Base-by-base conservation (phyloP, 2,888 invertebrate genomes). In the Psococerastis gibbosa region DNA sequence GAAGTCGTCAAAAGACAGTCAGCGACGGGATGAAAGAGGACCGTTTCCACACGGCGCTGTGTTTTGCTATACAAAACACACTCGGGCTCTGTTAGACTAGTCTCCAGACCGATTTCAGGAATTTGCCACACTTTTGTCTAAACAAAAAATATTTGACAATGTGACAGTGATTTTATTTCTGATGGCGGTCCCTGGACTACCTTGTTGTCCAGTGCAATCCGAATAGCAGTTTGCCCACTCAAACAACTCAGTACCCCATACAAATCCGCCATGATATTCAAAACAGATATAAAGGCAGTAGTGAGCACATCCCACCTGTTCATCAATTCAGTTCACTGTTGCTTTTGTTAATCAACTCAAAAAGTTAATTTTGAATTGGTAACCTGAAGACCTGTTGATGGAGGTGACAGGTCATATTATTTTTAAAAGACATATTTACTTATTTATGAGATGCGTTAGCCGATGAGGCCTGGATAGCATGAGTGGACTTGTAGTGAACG, bases 81-180 rank as follows among this genome's bases (percentile, higher is more conserved):
- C 57, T 85, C 82, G 0, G 84, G 73, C 52, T 79, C 79, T 31
- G 76, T 75, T 1, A 84, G 60, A 0, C 80, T 78, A 57, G 79
- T 75, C 56, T 78, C 75, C 45, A 88, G 60, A 0, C 85, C 85
- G 50, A 73, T 73, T 46, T 78, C 79, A 8, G 88, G 88, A 55
- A 91, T 80, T 55, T 82, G 76, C 91, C 91, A 91, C 45, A 91
- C 67, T 65, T 89, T 89, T 1, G 91, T 74, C 80, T 83, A 54
- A 41, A 56, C 46, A 46, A 22, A 43, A 47, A 43, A 27, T 22
- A 44, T 22, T 23, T 35, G n/a, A n/a, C n/a, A n/a, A n/a, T n/a
- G n/a, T n/a, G n/a, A n/a, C n/a, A n/a, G 13, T 15, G 13, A 45
- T 32, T 11, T 15, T 38, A 8, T 2, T 31, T 15, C n/a, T n/a